A percentile compares a stretch with the other conserved stretches of the same genome.
Conservation (phyloP, 2,888 invertebrate species). For the Chymomyza procnemis region DNA sequence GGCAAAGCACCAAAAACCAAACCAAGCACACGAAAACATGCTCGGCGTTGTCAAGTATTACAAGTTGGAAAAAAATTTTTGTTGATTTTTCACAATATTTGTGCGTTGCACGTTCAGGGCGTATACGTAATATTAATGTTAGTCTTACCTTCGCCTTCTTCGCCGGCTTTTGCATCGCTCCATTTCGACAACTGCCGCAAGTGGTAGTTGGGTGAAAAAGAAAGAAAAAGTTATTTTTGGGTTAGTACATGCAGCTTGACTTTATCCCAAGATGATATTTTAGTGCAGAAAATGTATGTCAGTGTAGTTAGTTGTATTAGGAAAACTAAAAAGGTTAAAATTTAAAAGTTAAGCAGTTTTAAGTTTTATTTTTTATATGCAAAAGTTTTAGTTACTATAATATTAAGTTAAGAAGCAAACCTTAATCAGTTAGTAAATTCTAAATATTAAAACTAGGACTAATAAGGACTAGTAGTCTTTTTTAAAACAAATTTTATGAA, state of each 20-base stretch:
- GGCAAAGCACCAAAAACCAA: neutral
- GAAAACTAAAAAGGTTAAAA: neutral
- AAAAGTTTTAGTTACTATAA: no score
- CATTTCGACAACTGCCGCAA: slow-evolving; percentile 87
- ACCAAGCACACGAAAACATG: slow-evolving; percentile 15
- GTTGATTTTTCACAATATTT: slow-evolving; percentile 16
- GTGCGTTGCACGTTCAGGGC: slow-evolving; percentile 8
- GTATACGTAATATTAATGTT: neutral
- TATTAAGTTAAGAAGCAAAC: no score
- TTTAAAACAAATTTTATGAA: no score
- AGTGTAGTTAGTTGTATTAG: no score
- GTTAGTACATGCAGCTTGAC: slow-evolving; percentile 27
- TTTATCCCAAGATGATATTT: neutral
- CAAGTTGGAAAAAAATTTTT: neutral
- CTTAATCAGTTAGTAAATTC: no score
- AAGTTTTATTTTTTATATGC: no score
- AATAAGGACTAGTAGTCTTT: no score
- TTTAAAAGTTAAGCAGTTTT: neutral
- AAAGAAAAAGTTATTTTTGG: slow-evolving; percentile 4
- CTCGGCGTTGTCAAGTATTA: slow-evolving; percentile 13
- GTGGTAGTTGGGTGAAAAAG: slow-evolving; percentile 62
- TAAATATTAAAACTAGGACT: no score
- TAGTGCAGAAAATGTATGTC: neutral
- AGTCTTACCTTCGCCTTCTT: slow-evolving; percentile 71
- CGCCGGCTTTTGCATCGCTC: slow-evolving; percentile 78